A percentile compares a stretch with the other conserved stretches of the same genome.
phyloP scores from a whole-genome alignment of 2,113 vertebrate species.

The Pseudois nayaur region DNA sequence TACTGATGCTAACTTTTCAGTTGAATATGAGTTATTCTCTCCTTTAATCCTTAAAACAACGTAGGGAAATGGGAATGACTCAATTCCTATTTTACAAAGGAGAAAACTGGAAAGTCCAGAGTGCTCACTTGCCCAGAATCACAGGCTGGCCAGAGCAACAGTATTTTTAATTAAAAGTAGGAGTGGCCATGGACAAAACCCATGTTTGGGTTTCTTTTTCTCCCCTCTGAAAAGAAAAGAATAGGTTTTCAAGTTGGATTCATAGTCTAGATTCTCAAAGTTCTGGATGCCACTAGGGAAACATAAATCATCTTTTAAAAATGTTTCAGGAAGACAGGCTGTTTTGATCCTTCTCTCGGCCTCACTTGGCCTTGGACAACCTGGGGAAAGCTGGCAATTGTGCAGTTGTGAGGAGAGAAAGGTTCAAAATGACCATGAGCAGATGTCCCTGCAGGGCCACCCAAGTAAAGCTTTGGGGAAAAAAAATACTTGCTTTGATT shows the following conservation, averaged over 20 bases:
- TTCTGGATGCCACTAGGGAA: background rate
- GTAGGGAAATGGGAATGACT: background rate
- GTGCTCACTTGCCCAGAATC: background rate
- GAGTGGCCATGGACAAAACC: background rate
- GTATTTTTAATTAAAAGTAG: background rate
- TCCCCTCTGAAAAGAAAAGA: background rate
- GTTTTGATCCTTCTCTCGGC: background rate
- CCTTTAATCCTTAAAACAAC: background rate
- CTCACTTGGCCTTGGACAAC: background rate
- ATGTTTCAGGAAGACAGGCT: background rate
- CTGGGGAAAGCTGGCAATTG: background rate
- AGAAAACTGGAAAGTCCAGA: background rate
- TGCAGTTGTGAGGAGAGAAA: background rate
- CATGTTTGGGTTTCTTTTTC: background rate
- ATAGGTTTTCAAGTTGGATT: constrained; percentile 28
- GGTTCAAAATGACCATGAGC: background rate
- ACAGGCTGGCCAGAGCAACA: background rate
- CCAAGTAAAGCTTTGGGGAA: background rate
- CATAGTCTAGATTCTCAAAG: constrained; percentile 23
- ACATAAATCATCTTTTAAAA: background rate
- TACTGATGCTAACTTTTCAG: background rate
- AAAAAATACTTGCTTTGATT: constrained; percentile 39
- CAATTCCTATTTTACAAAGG: background rate
- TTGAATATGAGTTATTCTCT: background rate
- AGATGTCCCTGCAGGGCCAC: background rate